phyloP scores from a whole-genome alignment of 2,797 vertebrate genomes.

The Remorina albescens region DNA sequence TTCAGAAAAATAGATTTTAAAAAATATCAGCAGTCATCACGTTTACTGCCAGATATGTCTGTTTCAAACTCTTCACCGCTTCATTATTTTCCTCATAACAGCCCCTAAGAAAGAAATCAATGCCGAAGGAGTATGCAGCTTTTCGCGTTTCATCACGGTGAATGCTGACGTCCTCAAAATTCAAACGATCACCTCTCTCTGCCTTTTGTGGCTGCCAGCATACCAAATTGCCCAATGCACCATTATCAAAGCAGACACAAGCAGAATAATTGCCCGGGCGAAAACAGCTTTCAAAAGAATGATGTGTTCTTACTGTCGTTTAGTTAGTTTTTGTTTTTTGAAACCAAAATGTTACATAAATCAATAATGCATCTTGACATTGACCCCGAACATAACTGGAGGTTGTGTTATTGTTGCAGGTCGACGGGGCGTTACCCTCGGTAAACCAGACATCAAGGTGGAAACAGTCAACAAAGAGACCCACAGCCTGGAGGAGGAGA shows the following conservation, averaged over 20 bases:
- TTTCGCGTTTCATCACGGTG: neutral
- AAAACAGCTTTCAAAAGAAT: neutral
- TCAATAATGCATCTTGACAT: slow-evolving; percentile 9
- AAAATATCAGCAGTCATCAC: neutral
- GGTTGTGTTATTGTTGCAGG: slow-evolving; percentile 79
- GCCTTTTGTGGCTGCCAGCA: neutral
- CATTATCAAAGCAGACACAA: slow-evolving; percentile 1
- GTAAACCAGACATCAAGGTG: slow-evolving; percentile 97
- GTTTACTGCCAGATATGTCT: neutral
- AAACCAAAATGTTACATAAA: slow-evolving; percentile 1
- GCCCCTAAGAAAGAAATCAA: neutral
- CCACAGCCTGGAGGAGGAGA: slow-evolving; percentile 92
- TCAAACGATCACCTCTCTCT: neutral
- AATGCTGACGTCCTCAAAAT: slow-evolving; percentile 15
- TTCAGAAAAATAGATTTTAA: neutral
- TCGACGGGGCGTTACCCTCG: slow-evolving; percentile 92
- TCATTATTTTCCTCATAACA: neutral
- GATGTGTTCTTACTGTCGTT: neutral
- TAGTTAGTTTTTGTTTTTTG: neutral
- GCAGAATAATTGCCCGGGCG: slow-evolving; percentile 11
- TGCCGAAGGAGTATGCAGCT: neutral
- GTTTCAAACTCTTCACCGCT: neutral
- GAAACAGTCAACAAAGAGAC: slow-evolving; percentile 96
- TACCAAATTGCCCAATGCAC: slow-evolving; percentile 12
- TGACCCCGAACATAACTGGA: slow-evolving; percentile 27